These are phyloP conservation scores for Actenoides hombroni DNA, from an alignment of 2,113 vertebrate genomes.

Conservation along the genomic window DNA sequence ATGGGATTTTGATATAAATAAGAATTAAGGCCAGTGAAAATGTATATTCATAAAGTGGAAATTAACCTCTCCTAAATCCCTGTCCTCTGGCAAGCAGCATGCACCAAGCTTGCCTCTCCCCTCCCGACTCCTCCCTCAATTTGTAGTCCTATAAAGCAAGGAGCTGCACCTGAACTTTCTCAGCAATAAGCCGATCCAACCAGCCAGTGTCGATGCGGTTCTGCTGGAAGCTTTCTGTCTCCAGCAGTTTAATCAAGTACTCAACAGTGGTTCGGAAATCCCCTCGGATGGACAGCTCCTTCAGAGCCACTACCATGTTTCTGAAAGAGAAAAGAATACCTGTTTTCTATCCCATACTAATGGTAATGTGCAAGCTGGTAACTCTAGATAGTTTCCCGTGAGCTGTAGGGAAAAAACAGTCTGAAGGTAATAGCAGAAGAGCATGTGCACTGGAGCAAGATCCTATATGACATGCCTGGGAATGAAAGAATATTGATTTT, in stretches of 20 bases:
- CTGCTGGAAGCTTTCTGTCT: constrained; percentile 96
- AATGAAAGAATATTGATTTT: background rate
- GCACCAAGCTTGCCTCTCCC: no score
- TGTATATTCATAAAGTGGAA: background rate
- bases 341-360: background rate
- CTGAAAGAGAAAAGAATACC: constrained; percentile 64
- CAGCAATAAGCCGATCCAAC: constrained; percentile 94
- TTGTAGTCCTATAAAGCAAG: background rate
- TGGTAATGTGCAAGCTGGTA: accelerated
- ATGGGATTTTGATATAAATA: accelerated
- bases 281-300: constrained; percentile 95
- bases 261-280: constrained; percentile 98
- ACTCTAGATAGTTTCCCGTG: background rate
- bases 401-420: background rate
- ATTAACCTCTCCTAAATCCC: background rate
- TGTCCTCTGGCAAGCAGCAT: background rate
- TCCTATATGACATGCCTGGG: background rate
- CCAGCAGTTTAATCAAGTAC: constrained; percentile 95
- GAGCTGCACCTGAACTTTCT: constrained; percentile 93
- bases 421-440: background rate
- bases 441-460: background rate
- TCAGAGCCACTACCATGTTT: constrained; percentile 98
- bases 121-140: accelerated
- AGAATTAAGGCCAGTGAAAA: background rate
- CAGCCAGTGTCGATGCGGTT: constrained; percentile 97